Base-by-base conservation (phyloP, 2,797 vertebrate genomes). In the Melanotaenia boesemani region DNA sequence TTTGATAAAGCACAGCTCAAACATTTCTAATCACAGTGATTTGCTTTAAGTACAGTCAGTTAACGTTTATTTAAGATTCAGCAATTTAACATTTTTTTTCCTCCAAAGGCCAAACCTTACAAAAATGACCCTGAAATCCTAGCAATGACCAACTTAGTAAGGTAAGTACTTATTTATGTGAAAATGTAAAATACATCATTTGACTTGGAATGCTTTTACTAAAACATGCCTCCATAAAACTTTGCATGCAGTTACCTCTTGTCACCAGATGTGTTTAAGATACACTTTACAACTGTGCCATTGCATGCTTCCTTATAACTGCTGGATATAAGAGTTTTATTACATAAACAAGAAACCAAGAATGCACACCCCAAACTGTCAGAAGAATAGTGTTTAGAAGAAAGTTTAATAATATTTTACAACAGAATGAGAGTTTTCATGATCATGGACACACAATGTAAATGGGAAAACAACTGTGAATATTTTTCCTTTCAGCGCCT, bases 111-210 rank as follows among this genome's bases (percentile, higher is more conserved):
- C 87, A 99, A 99, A 96, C 98, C 98, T 20, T 99, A 99, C 93
- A 99, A 99, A 96, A 99, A 99, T 89, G 98, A 99, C 89, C 98
- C 98, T 73, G 98, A 99, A 94, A 99, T 99, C 93, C 93, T 99
- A 94, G 98, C 98, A 84, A 99, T 99, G 98, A 99, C 98, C 7
- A 99, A 99, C 95, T 96, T 99, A 97, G 98, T 99, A 96, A 99
- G 98, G 98, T 99, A 96, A 96, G 97, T 63, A 46, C 80, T 7
- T 5, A 22, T 64, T 24, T 3, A 56, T 58, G 6, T 55, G 0
- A 28, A 26, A 5, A 54, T 63, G 8, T 12, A 54, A 30, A 28
- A 56, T 24, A 13, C 30, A 7, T 18, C 6, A 12, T 26, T 15
- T 30, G 22, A 15, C 6, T 37, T 37, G 36, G 36, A 37, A 11